These are phyloP conservation scores for Sceloporus undulatus DNA, from an alignment of 2,113 vertebrate genomes.

Conservation along the genomic window DNA sequence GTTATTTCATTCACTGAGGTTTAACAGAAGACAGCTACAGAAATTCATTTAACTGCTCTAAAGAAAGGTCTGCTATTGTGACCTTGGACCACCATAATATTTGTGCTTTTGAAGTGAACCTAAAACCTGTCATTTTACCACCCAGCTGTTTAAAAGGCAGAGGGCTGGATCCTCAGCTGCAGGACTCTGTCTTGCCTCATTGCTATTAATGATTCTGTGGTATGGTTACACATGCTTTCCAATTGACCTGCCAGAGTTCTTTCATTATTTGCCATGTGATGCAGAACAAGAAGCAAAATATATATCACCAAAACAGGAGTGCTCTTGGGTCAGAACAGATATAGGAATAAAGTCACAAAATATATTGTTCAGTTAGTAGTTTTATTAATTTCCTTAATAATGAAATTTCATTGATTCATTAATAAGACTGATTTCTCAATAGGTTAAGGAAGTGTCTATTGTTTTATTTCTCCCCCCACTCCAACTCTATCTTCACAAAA, in stretches of 20 bases:
- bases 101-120: slow-evolving; percentile 34
- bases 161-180: slow-evolving; percentile 14
- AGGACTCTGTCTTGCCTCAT: neutral
- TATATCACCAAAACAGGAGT: neutral
- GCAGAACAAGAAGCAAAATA: neutral
- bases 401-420: too few species aligned
- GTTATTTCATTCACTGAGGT: slow-evolving; percentile 67
- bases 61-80: slow-evolving; percentile 8
- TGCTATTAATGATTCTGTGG: neutral
- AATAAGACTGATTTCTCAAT: too few species aligned
- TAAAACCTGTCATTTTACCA: slow-evolving; percentile 30
- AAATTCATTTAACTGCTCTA: slow-evolving; percentile 48
- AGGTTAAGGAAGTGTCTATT: too few species aligned
- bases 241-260: neutral
- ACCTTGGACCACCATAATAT: neutral
- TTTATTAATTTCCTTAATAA: too few species aligned
- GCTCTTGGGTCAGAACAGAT: neutral
- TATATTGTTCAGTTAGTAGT: neutral
- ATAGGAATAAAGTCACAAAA: neutral
- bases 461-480: too few species aligned
- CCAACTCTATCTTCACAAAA: too few species aligned
- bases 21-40: slow-evolving; percentile 62
- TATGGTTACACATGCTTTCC: neutral
- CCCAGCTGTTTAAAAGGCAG: neutral
- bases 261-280: neutral